phyloP scores from a whole-genome alignment of 53 echinoderm and acorn worm genomes.

The Arbacia lixula region DNA sequence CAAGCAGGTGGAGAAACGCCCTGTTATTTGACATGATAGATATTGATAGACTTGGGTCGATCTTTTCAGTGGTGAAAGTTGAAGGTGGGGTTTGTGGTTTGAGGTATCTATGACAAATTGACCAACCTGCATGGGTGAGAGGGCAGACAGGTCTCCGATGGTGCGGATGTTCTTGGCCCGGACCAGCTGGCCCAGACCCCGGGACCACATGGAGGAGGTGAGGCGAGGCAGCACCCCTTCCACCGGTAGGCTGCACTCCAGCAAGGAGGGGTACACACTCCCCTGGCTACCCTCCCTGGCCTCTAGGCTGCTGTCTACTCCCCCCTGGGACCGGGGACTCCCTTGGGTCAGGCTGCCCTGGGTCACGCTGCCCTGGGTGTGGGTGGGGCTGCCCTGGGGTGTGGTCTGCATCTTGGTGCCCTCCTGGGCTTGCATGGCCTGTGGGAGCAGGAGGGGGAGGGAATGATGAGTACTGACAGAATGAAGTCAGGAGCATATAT shows the following conservation, averaged over 20 bases:
- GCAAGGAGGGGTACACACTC: conserved; percentile 78
- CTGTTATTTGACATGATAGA: no score
- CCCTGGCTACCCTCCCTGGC: conserved; percentile 77
- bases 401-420: neutral
- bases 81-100: neutral
- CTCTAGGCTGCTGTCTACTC: conserved; percentile 78
- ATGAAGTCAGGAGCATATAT: neutral
- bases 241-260: conserved; percentile 79
- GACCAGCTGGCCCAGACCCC: conserved; percentile 92
- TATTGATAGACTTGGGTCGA: no score
- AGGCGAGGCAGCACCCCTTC: conserved; percentile 83
- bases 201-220: conserved; percentile 94
- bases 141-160: conserved; percentile 84
- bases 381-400: conserved; percentile 14
- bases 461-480: neutral
- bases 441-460: neutral
- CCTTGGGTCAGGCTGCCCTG: conserved; percentile 70
- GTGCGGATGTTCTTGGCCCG: conserved; percentile 90
- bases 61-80: no score
- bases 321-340: conserved; percentile 61
- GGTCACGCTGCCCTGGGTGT: conserved; percentile 49
- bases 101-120: neutral
- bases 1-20: no score
- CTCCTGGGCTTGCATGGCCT: conserved; percentile 4
- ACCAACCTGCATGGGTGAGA: conserved; percentile 78